Percentiles rank a stretch among this genome's conserved stretches.
Conservation (phyloP, 2,113 vertebrate genomes). For the Nesogale talazaci region DNA sequence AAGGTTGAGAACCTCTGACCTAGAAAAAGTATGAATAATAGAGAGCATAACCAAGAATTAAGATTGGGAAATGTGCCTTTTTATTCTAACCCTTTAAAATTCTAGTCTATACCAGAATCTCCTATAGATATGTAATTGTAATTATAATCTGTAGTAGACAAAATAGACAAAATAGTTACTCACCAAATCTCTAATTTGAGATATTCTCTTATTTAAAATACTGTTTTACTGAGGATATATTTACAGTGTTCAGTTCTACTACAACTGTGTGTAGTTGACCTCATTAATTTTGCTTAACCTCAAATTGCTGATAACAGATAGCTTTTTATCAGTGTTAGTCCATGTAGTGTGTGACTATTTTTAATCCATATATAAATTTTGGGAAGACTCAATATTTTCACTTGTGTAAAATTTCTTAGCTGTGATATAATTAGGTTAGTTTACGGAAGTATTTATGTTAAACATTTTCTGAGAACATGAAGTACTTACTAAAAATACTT, state of each 20-base stretch:
- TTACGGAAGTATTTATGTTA: neutral
- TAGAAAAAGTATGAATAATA: neutral
- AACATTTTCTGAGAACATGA: neutral
- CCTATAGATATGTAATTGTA: neutral
- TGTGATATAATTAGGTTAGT: neutral
- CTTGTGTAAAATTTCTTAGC: constrained; percentile 16
- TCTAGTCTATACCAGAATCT: constrained; percentile 1
- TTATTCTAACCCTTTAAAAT: neutral
- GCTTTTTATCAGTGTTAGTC: neutral
- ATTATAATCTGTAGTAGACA: neutral
- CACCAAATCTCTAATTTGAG: neutral
- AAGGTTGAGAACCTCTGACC: neutral
- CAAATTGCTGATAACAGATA: neutral
- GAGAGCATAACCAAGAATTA: neutral
- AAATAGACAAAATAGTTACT: neutral
- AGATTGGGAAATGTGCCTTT: neutral
- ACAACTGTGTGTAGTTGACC: neutral
- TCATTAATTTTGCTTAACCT: neutral
- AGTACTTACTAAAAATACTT: neutral
- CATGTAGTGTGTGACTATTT: neutral
- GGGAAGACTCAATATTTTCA: neutral
- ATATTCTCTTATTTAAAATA: constrained; percentile 12
- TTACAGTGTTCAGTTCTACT: constrained; percentile 29
- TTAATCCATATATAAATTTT: neutral
- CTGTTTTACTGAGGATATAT: neutral